phyloP scores from a whole-genome alignment of 1,140 invertebrate genomes.

The Calycopis cecrops region DNA sequence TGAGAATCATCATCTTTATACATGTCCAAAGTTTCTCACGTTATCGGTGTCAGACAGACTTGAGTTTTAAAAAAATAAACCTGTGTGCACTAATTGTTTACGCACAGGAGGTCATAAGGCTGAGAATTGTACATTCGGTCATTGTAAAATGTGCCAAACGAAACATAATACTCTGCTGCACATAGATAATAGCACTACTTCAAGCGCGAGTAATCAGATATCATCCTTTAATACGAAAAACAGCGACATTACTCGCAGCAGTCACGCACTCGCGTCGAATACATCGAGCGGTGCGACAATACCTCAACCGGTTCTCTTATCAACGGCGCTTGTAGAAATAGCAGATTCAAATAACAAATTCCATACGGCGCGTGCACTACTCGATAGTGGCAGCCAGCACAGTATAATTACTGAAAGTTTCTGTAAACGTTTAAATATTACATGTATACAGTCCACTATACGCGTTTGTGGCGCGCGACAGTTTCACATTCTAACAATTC shows the following conservation, averaged over 20 bases:
- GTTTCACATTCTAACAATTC: too few relatives aligned
- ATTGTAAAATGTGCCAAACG: slow-evolving; percentile 17
- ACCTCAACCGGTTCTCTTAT: slow-evolving; percentile 14
- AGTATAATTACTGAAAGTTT: slow-evolving; percentile 39
- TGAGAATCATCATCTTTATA: too few relatives aligned
- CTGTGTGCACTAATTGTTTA: slow-evolving; percentile 18
- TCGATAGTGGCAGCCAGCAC: slow-evolving; percentile 32
- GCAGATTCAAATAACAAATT: slow-evolving; percentile 12
- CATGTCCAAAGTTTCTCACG: too few relatives aligned
- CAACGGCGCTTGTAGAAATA: slow-evolving; percentile 21
- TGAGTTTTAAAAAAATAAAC: background rate
- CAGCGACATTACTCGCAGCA: background rate
- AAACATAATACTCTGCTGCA: slow-evolving; percentile 24
- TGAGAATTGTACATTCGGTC: slow-evolving; percentile 14
- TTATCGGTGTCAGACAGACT: background rate
- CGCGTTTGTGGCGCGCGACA: too few relatives aligned
- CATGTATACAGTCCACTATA: slow-evolving; percentile 11
- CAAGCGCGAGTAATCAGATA: background rate
- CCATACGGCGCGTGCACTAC: slow-evolving; percentile 19
- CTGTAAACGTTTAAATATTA: slow-evolving; percentile 3
- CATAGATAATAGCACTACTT: background rate
- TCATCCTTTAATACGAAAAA: background rate
- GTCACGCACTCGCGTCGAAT: background rate
- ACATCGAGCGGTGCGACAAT: slow-evolving; percentile 2
- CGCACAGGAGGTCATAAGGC: slow-evolving; percentile 13